phyloP scores from a whole-genome alignment of 2,888 invertebrate species.

The Pandemis cinnamomeana region DNA sequence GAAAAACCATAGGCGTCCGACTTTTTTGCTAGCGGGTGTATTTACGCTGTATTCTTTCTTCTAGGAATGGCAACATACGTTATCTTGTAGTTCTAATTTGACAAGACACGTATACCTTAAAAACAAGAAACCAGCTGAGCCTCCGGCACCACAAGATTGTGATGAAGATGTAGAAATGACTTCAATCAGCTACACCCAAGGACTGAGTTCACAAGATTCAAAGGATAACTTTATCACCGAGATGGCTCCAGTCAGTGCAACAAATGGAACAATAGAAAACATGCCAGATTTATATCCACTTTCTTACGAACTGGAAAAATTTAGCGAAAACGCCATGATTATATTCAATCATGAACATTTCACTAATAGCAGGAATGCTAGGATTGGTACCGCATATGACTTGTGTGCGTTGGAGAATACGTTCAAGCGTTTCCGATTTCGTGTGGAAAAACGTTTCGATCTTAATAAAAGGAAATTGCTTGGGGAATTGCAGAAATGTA shows the following conservation, averaged over 20 bases:
- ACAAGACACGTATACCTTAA: neutral
- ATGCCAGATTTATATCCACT: neutral
- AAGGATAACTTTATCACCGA: neutral
- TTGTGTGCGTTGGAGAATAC: constrained; percentile 2
- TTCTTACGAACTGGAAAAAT: constrained; percentile 28
- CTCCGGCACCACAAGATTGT: neutral
- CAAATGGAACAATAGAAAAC: neutral
- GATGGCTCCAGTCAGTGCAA: neutral
- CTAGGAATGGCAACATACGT: neutral
- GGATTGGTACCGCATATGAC: constrained; percentile 16
- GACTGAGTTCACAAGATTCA: neutral
- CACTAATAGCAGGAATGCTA: neutral
- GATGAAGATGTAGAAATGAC: neutral
- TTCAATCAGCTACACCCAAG: neutral
- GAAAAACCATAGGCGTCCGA: too few relatives aligned
- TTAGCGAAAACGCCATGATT: constrained; percentile 14
- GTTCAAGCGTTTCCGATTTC: constrained; percentile 15
- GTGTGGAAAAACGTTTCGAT: constrained; percentile 7
- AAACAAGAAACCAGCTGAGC: neutral
- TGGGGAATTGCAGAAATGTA: constrained; percentile 10
- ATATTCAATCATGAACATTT: constrained; percentile 30
- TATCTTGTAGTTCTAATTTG: neutral
- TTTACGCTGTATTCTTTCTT: neutral
- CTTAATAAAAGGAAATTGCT: constrained; percentile 8
- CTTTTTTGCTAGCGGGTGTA: too few relatives aligned